phyloP scores from a whole-genome alignment of 1,140 invertebrate genomes.

The Drosophila pachea region DNA sequence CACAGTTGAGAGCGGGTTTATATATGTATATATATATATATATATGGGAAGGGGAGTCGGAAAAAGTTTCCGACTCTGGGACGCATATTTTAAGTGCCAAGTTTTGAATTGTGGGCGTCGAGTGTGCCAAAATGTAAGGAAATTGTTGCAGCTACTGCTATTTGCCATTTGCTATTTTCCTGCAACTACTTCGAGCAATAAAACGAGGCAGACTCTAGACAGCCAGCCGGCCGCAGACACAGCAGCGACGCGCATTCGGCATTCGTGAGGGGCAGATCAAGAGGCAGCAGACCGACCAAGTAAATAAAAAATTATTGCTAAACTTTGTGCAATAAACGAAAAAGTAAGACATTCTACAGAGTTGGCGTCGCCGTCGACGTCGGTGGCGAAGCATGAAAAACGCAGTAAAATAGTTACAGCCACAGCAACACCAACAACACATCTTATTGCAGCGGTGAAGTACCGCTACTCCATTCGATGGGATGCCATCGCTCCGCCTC shows the following conservation, averaged over 20 bases:
- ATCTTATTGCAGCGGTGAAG: conserved; percentile 18
- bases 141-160: conserved; percentile 66
- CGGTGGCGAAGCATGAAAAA: conserved; percentile 65
- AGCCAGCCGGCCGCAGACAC: conserved; percentile 6
- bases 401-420: conserved; percentile 68
- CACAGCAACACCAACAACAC: conserved; percentile 25
- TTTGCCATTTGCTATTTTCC: conserved; percentile 59
- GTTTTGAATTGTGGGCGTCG: conserved; percentile 48
- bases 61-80: conserved; percentile 34
- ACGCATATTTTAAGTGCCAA: conserved; percentile 75
- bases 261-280: not conserved
- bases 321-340: conserved; percentile 74
- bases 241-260: not conserved
- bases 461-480: conserved; percentile 5
- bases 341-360: conserved; percentile 67
- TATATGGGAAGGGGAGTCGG: conserved; percentile 5
- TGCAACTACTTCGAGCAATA: conserved; percentile 57
- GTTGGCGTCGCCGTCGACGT: conserved; percentile 16
- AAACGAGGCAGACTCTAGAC: conserved; percentile 35
- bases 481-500: conserved; percentile 13
- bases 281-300: conserved; percentile 29
- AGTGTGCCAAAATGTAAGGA: conserved; percentile 50
- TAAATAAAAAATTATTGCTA: conserved; percentile 77
- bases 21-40: not conserved
- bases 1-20: not conserved